phyloP scores from a whole-genome alignment of 2,797 vertebrate genomes.

The Tapirus indicus region DNA sequence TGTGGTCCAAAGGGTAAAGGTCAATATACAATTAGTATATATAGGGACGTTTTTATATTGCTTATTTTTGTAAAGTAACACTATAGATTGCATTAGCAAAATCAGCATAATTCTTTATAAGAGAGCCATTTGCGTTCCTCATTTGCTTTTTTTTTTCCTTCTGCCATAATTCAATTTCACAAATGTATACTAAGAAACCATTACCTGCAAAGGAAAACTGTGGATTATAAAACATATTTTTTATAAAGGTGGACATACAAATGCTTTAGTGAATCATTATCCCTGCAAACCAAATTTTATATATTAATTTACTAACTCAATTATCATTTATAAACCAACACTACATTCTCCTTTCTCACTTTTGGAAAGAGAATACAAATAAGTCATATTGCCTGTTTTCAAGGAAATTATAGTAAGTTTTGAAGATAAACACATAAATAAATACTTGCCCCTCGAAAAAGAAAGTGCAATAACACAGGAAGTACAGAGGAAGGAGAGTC shows the following conservation, averaged over 20 bases:
- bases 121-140: background rate
- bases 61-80: background rate
- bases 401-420: background rate
- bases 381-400: background rate
- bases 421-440: background rate
- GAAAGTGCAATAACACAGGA: background rate
- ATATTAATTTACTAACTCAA: background rate
- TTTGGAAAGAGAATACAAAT: background rate
- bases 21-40: background rate
- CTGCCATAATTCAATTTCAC: background rate
- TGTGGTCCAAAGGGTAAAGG: background rate
- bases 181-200: background rate
- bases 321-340: background rate
- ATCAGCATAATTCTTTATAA: background rate
- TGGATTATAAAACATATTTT: background rate
- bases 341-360: background rate
- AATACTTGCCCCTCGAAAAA: background rate
- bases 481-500: background rate
- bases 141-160: background rate
- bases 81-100: background rate
- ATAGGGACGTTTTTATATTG: background rate
- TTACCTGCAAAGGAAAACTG: background rate
- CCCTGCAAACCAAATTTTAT: background rate
- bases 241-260: background rate
- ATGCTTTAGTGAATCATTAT: background rate